A percentile compares a stretch with the other conserved stretches of the same genome.
Evolutionary conservation across 2,113 vertebrate species (phyloP).

Genomic region (Excalfactoria chinensis): DNA sequence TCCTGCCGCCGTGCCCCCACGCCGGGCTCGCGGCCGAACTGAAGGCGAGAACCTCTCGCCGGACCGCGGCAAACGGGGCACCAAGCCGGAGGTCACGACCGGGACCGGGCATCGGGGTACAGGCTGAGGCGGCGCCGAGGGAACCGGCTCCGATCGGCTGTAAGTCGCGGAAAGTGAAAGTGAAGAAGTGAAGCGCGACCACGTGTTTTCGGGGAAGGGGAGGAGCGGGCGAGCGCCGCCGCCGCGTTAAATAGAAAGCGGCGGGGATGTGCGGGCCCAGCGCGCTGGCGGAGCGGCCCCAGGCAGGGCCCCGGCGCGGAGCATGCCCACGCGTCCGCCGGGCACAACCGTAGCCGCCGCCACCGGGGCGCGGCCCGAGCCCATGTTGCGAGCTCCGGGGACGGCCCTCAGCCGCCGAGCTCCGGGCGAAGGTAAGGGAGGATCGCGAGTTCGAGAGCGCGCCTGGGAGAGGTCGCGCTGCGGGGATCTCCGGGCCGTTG

Average conservation of each 20-base stretch:
- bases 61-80: background rate
- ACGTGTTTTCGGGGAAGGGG: conserved; percentile 48
- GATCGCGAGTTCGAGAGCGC: background rate
- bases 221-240: background rate
- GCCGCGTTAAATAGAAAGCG: background rate
- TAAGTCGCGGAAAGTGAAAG: conserved; percentile 66
- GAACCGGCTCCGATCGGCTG: no score
- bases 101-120: no score
- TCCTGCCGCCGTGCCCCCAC: no score
- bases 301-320: conserved; percentile 34
- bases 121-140: no score
- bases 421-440: conserved; percentile 23
- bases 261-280: background rate
- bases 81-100: background rate
- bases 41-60: background rate
- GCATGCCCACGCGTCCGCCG: conserved; percentile 53
- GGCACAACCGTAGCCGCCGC: background rate
- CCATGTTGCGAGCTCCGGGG: background rate
- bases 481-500: no score
- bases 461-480: background rate
- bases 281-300: background rate
- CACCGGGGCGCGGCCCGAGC: background rate
- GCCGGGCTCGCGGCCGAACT: no score
- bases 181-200: conserved; percentile 36
- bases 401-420: background rate